Evolutionary conservation across 2,113 vertebrate genomes (phyloP).

Genomic region (Cyprinodon brontotheroides): DNA sequence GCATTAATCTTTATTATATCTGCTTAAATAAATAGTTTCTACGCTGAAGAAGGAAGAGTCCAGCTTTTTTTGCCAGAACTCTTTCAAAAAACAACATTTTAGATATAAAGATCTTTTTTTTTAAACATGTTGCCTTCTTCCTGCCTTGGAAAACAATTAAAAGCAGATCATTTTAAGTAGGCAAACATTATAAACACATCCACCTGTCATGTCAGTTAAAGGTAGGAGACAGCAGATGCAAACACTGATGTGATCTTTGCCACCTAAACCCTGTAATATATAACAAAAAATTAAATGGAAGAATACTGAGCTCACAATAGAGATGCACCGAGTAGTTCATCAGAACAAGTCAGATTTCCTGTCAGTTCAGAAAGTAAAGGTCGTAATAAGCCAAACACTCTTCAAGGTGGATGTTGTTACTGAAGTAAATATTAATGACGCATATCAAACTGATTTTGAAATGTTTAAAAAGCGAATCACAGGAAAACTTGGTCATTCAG

Average conservation of each 20-base stretch:
- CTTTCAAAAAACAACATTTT: conserved; percentile 71
- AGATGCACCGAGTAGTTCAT: background rate
- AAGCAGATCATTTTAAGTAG: conserved; percentile 51
- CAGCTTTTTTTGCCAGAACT: conserved; percentile 63
- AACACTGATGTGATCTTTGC: conserved; percentile 3
- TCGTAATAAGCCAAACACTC: background rate
- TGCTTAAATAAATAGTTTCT: conserved; percentile 75
- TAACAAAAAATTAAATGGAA: conserved; percentile 6
- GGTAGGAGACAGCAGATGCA: conserved; percentile 28
- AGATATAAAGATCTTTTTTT: conserved; percentile 51
- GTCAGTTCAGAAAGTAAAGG: background rate
- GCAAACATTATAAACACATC: conserved; percentile 51
- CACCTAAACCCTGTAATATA: conserved; percentile 2
- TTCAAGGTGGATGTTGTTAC: background rate
- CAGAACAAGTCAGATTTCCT: background rate
- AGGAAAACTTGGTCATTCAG: background rate
- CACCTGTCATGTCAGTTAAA: conserved; percentile 44
- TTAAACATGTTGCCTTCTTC: conserved; percentile 22
- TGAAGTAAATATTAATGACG: background rate
- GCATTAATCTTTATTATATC: conserved; percentile 55
- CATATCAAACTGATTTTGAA: too few relatives aligned
- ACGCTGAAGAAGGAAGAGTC: conserved; percentile 72
- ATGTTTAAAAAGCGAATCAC: background rate
- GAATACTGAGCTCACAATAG: conserved; percentile 23
- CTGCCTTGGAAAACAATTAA: conserved; percentile 36